phyloP scores from a whole-genome alignment of 2,888 invertebrate species.

The Euzetes globulus region DNA sequence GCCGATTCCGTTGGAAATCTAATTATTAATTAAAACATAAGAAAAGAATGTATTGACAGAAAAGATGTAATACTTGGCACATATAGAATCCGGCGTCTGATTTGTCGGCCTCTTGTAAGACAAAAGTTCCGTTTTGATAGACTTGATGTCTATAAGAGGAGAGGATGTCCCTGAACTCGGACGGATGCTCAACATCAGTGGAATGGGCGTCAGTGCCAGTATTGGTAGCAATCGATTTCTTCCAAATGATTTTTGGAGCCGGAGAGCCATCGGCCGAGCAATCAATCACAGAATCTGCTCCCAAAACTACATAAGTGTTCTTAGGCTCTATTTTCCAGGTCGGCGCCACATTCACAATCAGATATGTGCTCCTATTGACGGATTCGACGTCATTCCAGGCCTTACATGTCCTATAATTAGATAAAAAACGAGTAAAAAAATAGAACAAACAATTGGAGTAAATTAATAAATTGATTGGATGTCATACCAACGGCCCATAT shows the following conservation, averaged over 20 bases:
- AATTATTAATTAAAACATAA: background rate
- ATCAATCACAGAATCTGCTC: slow-evolving; percentile 37
- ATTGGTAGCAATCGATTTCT: slow-evolving; percentile 30
- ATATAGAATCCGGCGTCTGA: slow-evolving; percentile 43
- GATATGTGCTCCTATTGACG: slow-evolving; percentile 44
- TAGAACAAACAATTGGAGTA: background rate
- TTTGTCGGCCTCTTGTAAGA: slow-evolving; percentile 41
- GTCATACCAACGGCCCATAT: slow-evolving; percentile 33
- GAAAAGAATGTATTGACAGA: background rate
- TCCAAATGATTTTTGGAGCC: slow-evolving; percentile 39
- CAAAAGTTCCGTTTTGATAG: slow-evolving; percentile 40
- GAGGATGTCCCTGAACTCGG: slow-evolving; percentile 30
- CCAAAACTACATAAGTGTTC: slow-evolving; percentile 38
- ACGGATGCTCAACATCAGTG: slow-evolving; percentile 29
- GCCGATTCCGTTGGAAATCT: slow-evolving; percentile 39
- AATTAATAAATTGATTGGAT: background rate
- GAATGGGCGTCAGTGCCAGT: background rate
- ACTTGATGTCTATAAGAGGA: slow-evolving; percentile 33
- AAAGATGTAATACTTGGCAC: slow-evolving; percentile 41
- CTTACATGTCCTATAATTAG: slow-evolving; percentile 43
- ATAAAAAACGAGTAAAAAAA: slow-evolving; percentile 3
- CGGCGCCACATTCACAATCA: slow-evolving; percentile 47
- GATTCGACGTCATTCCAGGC: slow-evolving; percentile 44
- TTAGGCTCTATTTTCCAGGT: slow-evolving; percentile 37
- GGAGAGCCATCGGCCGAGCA: slow-evolving; percentile 40